Evolutionary conservation across 1,140 invertebrate species (phyloP).

Genomic region (Heterodera schachtii): DNA sequence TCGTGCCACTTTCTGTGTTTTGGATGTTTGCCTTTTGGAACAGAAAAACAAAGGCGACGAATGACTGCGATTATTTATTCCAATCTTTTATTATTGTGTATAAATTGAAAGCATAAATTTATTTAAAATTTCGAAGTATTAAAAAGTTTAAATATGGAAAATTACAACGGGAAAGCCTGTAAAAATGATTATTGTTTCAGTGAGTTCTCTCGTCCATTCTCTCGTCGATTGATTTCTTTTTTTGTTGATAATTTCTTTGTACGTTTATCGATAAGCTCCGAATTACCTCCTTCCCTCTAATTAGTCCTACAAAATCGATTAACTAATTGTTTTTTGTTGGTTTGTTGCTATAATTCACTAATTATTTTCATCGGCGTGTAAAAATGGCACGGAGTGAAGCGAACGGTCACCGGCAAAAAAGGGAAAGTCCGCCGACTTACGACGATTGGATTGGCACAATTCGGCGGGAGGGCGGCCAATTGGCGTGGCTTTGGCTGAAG

Average conservation of each 20-base stretch:
- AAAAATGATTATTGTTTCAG: no score
- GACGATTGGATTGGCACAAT: slow-evolving; percentile 47
- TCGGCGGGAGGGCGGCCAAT: slow-evolving; percentile 41
- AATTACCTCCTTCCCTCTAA: no score
- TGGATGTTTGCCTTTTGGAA: slow-evolving; percentile 40
- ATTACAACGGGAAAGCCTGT: neutral
- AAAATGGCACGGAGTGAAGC: neutral
- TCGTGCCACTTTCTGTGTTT: slow-evolving; percentile 43
- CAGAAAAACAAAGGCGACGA: neutral
- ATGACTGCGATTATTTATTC: neutral
- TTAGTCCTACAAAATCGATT: no score
- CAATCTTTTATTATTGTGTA: neutral
- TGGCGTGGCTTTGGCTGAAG: slow-evolving; percentile 40
- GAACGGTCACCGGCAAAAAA: neutral
- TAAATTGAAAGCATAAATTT: neutral
- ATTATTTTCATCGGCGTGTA: neutral
- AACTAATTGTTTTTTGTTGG: no score
- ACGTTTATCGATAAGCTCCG: no score
- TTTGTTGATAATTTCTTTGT: no score
- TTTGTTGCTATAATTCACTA: neutral
- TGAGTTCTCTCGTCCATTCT: no score
- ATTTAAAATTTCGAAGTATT: neutral
- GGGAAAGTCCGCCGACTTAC: slow-evolving; percentile 2
- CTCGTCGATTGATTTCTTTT: no score
- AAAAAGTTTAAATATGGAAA: neutral